phyloP scores from a whole-genome alignment of 2,797 vertebrate genomes.

The Sarcophilus harrisii region DNA sequence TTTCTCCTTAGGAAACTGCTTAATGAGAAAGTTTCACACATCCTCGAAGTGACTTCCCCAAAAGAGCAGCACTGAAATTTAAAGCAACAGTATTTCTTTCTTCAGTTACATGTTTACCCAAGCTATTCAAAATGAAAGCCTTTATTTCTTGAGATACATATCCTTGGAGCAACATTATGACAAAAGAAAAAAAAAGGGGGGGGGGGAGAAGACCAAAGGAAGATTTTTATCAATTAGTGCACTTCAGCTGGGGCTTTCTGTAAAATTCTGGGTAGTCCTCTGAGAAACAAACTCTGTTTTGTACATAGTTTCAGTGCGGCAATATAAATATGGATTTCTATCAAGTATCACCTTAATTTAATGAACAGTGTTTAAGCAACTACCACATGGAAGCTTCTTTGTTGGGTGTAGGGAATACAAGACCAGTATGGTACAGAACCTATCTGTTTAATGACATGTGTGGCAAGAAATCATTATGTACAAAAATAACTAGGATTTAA shows the following conservation, averaged over 20 bases:
- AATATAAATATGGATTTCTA: background rate
- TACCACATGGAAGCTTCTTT: background rate
- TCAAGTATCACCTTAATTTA: background rate
- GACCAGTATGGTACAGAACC: background rate
- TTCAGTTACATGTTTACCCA: background rate
- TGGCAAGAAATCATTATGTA: background rate
- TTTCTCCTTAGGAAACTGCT: constrained; percentile 66
- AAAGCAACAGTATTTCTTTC: constrained; percentile 66
- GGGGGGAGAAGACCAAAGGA: background rate
- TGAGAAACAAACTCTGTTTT: background rate
- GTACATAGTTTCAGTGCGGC: background rate
- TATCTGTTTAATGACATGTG: background rate
- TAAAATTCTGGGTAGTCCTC: background rate
- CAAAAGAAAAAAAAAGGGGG: background rate
- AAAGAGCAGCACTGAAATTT: constrained; percentile 33
- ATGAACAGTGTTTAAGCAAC: background rate
- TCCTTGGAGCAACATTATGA: constrained; percentile 20
- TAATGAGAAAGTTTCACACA: constrained; percentile 58
- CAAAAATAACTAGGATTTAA: background rate
- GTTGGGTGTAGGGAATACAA: background rate
- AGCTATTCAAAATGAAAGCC: background rate
- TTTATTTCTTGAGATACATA: constrained; percentile 9
- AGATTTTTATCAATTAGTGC: background rate
- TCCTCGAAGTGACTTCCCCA: constrained; percentile 48
- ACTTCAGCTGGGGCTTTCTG: background rate